Evolutionary conservation across 2,113 vertebrate genomes (phyloP).

Genomic region (Castor canadensis): DNA sequence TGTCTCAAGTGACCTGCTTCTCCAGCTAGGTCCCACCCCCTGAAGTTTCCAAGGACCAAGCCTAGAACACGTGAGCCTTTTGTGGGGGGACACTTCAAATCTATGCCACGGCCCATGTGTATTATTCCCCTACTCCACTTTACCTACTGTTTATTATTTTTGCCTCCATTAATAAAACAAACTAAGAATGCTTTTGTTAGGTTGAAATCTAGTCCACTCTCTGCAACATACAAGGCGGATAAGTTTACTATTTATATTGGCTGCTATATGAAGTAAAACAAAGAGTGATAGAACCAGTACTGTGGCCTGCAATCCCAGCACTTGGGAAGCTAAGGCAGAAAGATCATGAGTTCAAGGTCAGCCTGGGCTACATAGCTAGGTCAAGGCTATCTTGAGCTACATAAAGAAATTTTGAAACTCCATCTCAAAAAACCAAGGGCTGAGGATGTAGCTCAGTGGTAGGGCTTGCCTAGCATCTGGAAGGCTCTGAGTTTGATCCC

Average conservation of each 20-base stretch:
- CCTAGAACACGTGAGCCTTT: too few species aligned
- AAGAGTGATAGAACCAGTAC: neutral
- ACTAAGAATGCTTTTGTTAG: neutral
- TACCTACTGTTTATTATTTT: neutral
- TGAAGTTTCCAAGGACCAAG: too few species aligned
- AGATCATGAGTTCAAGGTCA: neutral
- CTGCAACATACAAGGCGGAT: neutral
- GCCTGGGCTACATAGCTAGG: too few species aligned
- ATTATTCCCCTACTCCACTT: neutral
- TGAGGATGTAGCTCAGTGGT: too few species aligned
- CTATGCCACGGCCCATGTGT: too few species aligned
- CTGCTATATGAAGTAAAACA: conserved; percentile 34
- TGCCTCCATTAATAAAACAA: neutral
- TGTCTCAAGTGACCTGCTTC: too few species aligned
- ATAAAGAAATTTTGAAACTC: too few species aligned
- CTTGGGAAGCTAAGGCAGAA: neutral
- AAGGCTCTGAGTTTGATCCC: too few species aligned
- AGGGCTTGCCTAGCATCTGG: neutral
- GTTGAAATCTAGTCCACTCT: neutral
- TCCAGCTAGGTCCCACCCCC: too few species aligned
- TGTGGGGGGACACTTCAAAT: too few species aligned
- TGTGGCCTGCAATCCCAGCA: too few species aligned
- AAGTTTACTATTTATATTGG: conserved; percentile 1
- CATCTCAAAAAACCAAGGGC: too few species aligned
- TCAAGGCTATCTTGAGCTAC: neutral